Evolutionary conservation across 2,888 invertebrate species (phyloP), one percentile per base, ranked within the genome.

Genomic region (Scaeva pyrastri): DNA sequence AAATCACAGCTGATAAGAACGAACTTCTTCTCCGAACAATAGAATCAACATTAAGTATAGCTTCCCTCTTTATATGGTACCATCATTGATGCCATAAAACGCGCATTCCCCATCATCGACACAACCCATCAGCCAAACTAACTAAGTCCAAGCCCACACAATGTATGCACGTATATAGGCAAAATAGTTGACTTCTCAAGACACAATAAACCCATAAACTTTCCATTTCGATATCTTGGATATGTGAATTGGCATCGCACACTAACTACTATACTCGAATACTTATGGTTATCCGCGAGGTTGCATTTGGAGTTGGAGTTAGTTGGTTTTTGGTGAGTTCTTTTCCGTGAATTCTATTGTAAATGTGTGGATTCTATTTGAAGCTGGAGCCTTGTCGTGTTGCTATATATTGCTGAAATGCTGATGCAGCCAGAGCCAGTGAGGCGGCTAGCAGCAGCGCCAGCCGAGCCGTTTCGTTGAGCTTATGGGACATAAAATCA

Each of bases 141-240:
- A 52, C 68, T 39, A 68, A 19, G 23, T 21, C 50, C 48, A 68
- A 12, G 23, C 36, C 50, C 48, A 70, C 50, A 80, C 52, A 58
- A 55, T 80, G n/a, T 16, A 26, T 10, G 2, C 4, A 48, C 16
- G 19, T 19, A 8, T n/a, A n/a, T n/a, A n/a, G n/a, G n/a, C n/a
- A n/a, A n/a, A n/a, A 56, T 36, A 58, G 58, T 80, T 72, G 76
- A 41, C 72, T 70, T 68, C 41, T 48, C n/a, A 36, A 21, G 74
- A 86, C 77, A 86, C 86, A 86, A 86, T 86, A 82, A 86, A 78
- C 86, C 73, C 86, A 86, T 86, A 86, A 86, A 86, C 86, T 82
- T 86, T 86, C 82, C 82, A 82, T 86, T 86, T 86, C 86, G 86
- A 81, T 81, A 82, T 74, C 77, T 86, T 16, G 23, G 14, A 43